These are phyloP conservation scores for Lethenteron reissneri DNA, from an alignment of 2,113 vertebrate species.

Conservation along the genomic window DNA sequence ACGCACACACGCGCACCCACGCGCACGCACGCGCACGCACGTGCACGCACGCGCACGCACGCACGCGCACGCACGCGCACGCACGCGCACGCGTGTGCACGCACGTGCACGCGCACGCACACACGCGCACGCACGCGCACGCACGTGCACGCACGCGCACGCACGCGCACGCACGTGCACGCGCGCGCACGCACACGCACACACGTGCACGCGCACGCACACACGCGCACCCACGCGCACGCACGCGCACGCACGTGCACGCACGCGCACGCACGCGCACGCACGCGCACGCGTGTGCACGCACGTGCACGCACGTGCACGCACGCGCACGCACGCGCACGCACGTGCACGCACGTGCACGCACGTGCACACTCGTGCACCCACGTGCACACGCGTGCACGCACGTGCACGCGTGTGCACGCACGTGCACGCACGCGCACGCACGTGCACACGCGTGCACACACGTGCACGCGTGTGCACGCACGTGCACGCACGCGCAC, in stretches of 20 bases:
- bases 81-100: not conserved
- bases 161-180: not conserved
- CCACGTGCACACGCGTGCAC: not conserved
- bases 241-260: not conserved
- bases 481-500: not conserved
- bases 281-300: not conserved
- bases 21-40: not conserved
- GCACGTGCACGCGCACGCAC: not conserved
- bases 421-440: not conserved
- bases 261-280: not conserved
- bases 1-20: not conserved
- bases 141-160: not conserved
- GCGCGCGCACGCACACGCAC: not conserved
- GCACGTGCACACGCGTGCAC: not conserved
- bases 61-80: not conserved
- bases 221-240: not conserved
- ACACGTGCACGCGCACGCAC: not conserved
- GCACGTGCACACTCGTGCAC: not conserved
- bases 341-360: not conserved
- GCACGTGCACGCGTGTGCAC: not conserved
- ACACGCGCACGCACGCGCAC: not conserved
- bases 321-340: not conserved
- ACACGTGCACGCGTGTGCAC: not conserved
- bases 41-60: not conserved
- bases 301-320: conserved; percentile 1